Conservation (phyloP, 2,113 vertebrate genomes). For the Dicaeum eximium region DNA sequence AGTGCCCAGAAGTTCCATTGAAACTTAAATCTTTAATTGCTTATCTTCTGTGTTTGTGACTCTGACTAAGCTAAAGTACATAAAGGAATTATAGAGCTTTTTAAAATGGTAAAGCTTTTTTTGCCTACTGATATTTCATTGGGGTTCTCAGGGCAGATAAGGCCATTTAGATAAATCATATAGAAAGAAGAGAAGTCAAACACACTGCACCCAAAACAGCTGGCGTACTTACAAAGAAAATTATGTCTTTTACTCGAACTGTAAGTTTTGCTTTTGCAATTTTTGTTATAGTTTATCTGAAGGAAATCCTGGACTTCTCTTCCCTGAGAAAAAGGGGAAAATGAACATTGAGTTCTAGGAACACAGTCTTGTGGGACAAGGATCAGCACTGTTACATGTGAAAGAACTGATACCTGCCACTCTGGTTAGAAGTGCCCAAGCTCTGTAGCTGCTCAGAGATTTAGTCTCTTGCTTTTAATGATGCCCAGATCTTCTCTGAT, state of each 20-base stretch:
- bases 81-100: background rate
- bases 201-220: background rate
- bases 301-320: background rate
- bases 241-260: background rate
- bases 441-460: background rate
- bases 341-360: background rate
- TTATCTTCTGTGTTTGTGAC: conserved; percentile 3
- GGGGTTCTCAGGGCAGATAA: background rate
- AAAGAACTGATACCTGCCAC: background rate
- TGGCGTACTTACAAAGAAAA: background rate
- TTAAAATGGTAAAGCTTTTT: background rate
- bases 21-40: conserved; percentile 44
- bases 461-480: background rate
- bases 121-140: background rate
- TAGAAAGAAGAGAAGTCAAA: background rate
- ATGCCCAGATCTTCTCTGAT: background rate
- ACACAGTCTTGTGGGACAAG: background rate
- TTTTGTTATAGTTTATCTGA: background rate
- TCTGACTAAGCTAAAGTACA: background rate
- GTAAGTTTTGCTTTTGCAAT: background rate
- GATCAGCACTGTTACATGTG: background rate
- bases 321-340: background rate
- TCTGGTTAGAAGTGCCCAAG: background rate
- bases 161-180: background rate
- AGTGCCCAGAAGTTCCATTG: conserved; percentile 17